Evolutionary conservation across 1,140 invertebrate species (phyloP).

Genomic region (Delia radicum): DNA sequence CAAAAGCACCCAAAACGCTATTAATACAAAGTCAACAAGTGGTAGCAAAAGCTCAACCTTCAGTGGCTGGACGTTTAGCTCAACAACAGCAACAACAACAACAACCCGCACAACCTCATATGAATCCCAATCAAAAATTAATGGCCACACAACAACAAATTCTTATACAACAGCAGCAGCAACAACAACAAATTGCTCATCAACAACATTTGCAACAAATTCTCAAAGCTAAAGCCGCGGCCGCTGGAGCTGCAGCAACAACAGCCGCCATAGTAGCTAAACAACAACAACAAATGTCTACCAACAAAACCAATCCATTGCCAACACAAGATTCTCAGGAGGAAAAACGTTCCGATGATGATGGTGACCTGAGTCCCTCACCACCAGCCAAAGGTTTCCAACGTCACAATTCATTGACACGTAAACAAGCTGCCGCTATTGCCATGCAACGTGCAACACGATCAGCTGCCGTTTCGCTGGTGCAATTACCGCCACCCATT

Average conservation of each 20-base stretch:
- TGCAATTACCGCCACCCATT: conserved; percentile 77
- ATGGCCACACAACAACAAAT: conserved; percentile 51
- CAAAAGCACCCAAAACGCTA: conserved; percentile 25
- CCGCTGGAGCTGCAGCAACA: conserved; percentile 42
- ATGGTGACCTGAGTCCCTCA: conserved; percentile 52
- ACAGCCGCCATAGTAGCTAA: conserved; percentile 49
- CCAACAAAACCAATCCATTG: conserved; percentile 30
- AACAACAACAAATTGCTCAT: conserved; percentile 50
- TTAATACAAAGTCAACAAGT: conserved; percentile 27
- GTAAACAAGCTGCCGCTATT: conserved; percentile 60
- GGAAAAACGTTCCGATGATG: conserved; percentile 51
- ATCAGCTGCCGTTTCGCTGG: conserved; percentile 67
- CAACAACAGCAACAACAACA: conserved; percentile 27
- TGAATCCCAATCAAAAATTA: conserved; percentile 48
- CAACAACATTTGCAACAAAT: conserved; percentile 52
- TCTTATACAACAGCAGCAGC: conserved; percentile 39
- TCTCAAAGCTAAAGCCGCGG: conserved; percentile 49
- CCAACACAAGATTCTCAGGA: conserved; percentile 35
- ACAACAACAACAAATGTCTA: conserved; percentile 41
- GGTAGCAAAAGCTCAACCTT: conserved; percentile 10
- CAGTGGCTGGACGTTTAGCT: conserved; percentile 12
- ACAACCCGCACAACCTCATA: conserved; percentile 29
- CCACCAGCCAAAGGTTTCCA: conserved; percentile 59
- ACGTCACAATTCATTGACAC: conserved; percentile 62
- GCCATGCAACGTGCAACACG: conserved; percentile 58